Evolutionary conservation across 2,113 vertebrate species (phyloP), one percentile per base, ranked within the genome.

Genomic region (Neoarius graeffei): DNA sequence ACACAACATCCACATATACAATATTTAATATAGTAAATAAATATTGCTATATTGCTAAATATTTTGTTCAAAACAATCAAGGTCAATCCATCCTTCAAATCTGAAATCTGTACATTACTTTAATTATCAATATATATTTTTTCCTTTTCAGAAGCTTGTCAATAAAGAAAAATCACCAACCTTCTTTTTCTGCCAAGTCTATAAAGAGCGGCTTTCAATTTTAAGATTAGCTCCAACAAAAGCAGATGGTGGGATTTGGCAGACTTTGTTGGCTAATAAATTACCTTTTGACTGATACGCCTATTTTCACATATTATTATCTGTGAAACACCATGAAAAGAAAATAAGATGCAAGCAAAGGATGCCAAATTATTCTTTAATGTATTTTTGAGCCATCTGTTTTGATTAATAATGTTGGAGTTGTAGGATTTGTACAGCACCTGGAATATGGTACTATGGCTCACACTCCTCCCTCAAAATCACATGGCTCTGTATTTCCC

Each of bases 231-330:
- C 80, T 89, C 86, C 88, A 91, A 88, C 62, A 86, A 83, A 92
- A 94, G 91, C 93, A 95, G 94, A 94, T 95, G 95, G 95, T 91
- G 60, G 71, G 57, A 85, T 91, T 88, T 95, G 94, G 93, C 94
- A 93, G 83, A 82, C 79, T 89, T 88, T 69, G 87, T 92, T 93
- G 93, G 91, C 93, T 93, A 91, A 90, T 91, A 93, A 92, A 92
- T 87, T 86, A 77, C 80, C 77, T 87, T 91, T 93, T 93, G 91
- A 94, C 94, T 93, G 94, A 94, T 93, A 91, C 85, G 88, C 91
- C 92, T 91, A 91, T 93, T 94, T 93, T 94, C 90, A 91, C 90
- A 92, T 92, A 91, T 89, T 90, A 88, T 94, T 91, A 87, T 94
- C 91, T 87, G 74, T 91, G 86, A 92, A 93, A 92, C 87, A 59